Conservation (phyloP, 2,797 vertebrate species). For the Eutrigla gurnardus region DNA sequence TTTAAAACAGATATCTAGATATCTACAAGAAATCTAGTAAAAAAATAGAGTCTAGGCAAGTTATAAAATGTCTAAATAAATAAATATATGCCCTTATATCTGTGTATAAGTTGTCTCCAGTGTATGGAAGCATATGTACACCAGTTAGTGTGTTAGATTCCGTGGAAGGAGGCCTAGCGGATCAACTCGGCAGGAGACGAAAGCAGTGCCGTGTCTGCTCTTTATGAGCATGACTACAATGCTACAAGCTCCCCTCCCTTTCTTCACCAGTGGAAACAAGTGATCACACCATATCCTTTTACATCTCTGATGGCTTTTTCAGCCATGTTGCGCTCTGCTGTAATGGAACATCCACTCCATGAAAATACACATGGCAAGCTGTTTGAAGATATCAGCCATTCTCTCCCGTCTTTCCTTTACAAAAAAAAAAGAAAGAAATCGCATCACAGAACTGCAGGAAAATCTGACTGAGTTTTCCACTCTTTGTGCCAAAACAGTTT, state of each 20-base stretch:
- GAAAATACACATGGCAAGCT: conserved; percentile 71
- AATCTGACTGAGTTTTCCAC: conserved; percentile 52
- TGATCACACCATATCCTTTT: conserved; percentile 77
- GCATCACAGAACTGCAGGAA: conserved; percentile 50
- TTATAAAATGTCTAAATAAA: no score
- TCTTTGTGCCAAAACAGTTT: conserved; percentile 33
- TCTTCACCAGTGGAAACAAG: conserved; percentile 79
- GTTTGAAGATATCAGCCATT: conserved; percentile 68
- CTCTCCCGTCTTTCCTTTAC: conserved; percentile 4
- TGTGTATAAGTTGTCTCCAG: neutral
- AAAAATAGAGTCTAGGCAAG: no score
- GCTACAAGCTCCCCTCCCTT: conserved; percentile 64
- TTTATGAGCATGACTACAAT: conserved; percentile 60
- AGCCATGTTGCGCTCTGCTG: conserved; percentile 72
- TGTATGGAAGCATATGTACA: neutral
- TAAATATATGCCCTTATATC: no score
- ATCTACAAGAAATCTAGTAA: no score
- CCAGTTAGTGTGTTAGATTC: conserved; percentile 6
- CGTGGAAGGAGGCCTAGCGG: neutral
- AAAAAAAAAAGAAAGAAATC: neutral
- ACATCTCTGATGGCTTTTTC: conserved; percentile 77
- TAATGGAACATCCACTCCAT: conserved; percentile 74
- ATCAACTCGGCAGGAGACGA: conserved; percentile 28
- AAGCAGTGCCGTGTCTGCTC: conserved; percentile 37
- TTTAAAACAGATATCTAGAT: no score